Percentiles rank a stretch among this genome's conserved stretches.
These are phyloP conservation scores for Diachrysia chrysitis DNA, from an alignment of 2,888 invertebrate genomes.

Conservation along the genomic window DNA sequence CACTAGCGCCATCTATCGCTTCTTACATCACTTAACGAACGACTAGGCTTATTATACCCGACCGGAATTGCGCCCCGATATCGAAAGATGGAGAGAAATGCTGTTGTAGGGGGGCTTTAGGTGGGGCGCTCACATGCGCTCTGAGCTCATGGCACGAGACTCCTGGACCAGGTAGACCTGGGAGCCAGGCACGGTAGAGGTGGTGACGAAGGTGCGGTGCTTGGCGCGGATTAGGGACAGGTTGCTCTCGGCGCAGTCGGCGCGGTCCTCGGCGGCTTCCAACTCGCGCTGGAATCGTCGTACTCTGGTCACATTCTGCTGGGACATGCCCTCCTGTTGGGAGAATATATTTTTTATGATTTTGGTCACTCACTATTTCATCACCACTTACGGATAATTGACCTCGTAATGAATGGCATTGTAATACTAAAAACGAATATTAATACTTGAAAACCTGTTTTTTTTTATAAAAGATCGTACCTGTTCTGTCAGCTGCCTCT, in stretches of 20 bases:
- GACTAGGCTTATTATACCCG: conserved; percentile 87
- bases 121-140: conserved; percentile 72
- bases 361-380: neutral
- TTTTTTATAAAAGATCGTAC: conserved; percentile 79
- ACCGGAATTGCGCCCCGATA: conserved; percentile 86
- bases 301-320: conserved; percentile 97
- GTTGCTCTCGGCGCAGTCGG: conserved; percentile 98
- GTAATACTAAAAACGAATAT: neutral
- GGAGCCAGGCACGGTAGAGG: conserved; percentile 97
- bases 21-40: conserved; percentile 82
- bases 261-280: conserved; percentile 99
- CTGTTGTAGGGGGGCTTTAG: conserved; percentile 77
- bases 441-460: too few species aligned
- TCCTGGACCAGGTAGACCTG: conserved; percentile 97
- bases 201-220: conserved; percentile 99
- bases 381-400: too few species aligned
- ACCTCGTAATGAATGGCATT: too few species aligned
- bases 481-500: conserved; percentile 98
- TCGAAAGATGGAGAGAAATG: conserved; percentile 81
- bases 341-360: conserved; percentile 28
- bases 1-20: conserved; percentile 71
- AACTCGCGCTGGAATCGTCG: conserved; percentile 99
- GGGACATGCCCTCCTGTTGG: conserved; percentile 95
- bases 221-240: conserved; percentile 98
- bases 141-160: conserved; percentile 91